Conservation (phyloP, 2,113 vertebrate species). For the Platycercus adscitus region DNA sequence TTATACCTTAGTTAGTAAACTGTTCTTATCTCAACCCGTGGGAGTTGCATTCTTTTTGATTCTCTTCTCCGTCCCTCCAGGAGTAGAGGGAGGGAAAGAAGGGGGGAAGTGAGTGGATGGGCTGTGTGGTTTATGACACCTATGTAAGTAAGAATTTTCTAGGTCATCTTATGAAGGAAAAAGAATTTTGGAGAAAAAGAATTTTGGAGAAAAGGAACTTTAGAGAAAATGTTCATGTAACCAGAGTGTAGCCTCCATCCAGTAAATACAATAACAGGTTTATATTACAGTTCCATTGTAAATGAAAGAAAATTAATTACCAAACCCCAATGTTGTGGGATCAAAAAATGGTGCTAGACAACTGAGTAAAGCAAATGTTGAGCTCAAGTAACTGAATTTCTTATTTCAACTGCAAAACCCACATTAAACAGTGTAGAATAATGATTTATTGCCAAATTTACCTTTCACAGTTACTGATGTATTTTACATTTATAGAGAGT, state of each 20-base stretch:
- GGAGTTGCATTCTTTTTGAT: too few relatives aligned
- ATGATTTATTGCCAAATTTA: background rate
- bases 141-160: background rate
- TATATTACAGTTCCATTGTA: background rate
- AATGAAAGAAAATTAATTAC: background rate
- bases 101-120: too few relatives aligned
- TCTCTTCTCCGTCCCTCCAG: too few relatives aligned
- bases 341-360: background rate
- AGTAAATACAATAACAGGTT: background rate
- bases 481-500: background rate
- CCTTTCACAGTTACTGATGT: background rate
- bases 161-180: background rate
- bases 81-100: too few relatives aligned
- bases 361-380: background rate
- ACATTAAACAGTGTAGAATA: background rate
- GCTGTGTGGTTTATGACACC: too few relatives aligned
- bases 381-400: background rate
- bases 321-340: background rate
- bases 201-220: background rate
- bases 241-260: background rate
- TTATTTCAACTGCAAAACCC: background rate
- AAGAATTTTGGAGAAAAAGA: background rate
- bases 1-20: too few relatives aligned
- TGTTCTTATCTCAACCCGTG: too few relatives aligned
- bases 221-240: background rate